These are phyloP conservation scores for Drosophila chauvacae DNA, from an alignment of 1,140 invertebrate genomes.

Conservation along the genomic window DNA sequence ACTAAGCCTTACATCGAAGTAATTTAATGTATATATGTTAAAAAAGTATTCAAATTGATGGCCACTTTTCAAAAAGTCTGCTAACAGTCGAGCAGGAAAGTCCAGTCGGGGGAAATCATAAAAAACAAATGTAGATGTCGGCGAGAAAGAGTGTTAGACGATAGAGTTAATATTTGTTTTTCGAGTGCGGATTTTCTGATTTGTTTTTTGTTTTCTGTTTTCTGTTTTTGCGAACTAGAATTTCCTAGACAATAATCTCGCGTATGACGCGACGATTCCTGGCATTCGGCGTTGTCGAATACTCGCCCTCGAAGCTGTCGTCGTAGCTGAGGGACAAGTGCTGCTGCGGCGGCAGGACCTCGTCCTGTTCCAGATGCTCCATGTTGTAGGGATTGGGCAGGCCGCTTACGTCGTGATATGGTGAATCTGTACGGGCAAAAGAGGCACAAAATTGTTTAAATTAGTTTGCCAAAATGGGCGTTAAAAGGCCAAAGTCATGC, in stretches of 20 bases:
- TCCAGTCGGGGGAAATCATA: conserved; percentile 1
- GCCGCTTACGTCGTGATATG: conserved; percentile 96
- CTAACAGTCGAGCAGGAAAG: conserved; percentile 31
- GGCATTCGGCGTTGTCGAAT: conserved; percentile 96
- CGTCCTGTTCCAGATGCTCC: conserved; percentile 89
- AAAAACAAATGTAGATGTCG: conserved; percentile 3
- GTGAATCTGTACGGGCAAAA: conserved; percentile 89
- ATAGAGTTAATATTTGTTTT: conserved; percentile 31
- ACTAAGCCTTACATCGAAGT: conserved; percentile 67
- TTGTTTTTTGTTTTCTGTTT: conserved; percentile 3
- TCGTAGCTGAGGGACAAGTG: conserved; percentile 95
- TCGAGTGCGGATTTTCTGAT: conserved; percentile 32
- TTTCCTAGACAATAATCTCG: conserved; percentile 94
- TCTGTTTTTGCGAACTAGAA: conserved; percentile 10
- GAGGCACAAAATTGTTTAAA: conserved; percentile 62
- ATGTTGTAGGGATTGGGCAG: conserved; percentile 93
- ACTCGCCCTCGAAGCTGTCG: conserved; percentile 95
- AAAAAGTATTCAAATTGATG: conserved; percentile 62
- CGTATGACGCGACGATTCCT: conserved; percentile 94
- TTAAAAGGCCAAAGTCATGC: conserved; percentile 63
- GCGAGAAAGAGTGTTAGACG: conserved; percentile 2
- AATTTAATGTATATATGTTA: conserved; percentile 40
- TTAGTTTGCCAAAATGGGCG: conserved; percentile 62
- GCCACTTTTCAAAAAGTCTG: conserved; percentile 60
- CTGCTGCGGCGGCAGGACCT: conserved; percentile 90